Percentiles rank a stretch among this genome's conserved stretches.
phyloP scores from a whole-genome alignment of 2,113 vertebrate species.

The Sarotherodon lohbergeri region DNA sequence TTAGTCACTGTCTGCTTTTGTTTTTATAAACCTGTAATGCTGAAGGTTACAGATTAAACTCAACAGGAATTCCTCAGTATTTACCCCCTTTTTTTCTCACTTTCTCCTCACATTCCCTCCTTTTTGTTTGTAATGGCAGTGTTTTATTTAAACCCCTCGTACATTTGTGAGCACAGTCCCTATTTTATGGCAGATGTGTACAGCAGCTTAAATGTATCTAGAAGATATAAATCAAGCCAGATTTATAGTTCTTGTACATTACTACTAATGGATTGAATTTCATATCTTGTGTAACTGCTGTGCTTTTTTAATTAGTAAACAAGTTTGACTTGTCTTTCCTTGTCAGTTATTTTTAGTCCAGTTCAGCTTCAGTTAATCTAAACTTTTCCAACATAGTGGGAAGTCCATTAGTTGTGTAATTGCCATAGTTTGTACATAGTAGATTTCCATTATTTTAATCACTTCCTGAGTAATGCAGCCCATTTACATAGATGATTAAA shows the following conservation, averaged over 20 bases:
- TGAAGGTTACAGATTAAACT: neutral
- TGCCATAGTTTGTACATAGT: neutral
- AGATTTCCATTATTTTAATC: slow-evolving; percentile 21
- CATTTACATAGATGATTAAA: slow-evolving; percentile 57
- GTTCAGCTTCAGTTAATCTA: neutral
- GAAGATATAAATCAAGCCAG: slow-evolving; percentile 3
- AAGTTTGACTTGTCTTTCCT: neutral
- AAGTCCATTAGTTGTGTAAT: slow-evolving; percentile 30
- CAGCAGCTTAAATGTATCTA: neutral
- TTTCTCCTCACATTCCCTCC: neutral
- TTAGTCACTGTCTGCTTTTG: neutral
- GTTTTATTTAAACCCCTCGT: slow-evolving; percentile 11
- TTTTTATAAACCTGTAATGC: neutral
- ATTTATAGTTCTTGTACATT: slow-evolving; percentile 58
- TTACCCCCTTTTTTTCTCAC: neutral
- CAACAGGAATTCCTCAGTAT: neutral
- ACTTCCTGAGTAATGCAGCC: slow-evolving; percentile 18
- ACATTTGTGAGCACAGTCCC: slow-evolving; percentile 4
- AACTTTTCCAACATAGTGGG: neutral
- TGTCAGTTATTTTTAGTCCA: neutral
- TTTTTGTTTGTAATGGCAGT: neutral
- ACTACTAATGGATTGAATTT: slow-evolving; percentile 55
- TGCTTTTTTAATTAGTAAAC: neutral
- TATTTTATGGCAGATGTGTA: slow-evolving; percentile 15
- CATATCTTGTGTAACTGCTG: neutral